Evolutionary conservation across 2,888 invertebrate species (phyloP).

Genomic region (Blastobasis lacticolella): DNA sequence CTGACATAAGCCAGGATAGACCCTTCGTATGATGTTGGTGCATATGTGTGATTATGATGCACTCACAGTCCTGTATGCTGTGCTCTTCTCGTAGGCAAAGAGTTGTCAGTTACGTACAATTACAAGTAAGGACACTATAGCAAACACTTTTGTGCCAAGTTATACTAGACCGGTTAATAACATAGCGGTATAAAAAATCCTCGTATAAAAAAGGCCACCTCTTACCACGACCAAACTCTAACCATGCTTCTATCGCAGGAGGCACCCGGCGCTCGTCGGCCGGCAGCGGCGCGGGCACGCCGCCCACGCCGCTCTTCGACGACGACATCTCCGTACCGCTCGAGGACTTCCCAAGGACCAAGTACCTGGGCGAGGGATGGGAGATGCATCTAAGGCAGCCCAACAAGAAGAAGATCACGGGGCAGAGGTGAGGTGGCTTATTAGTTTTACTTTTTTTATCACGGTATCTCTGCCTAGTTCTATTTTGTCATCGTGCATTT

Average conservation of each 20-base stretch:
- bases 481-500: not conserved
- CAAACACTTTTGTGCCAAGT: no score
- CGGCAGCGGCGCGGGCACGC: slow-evolving; percentile 77
- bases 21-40: no score
- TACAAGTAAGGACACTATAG: no score
- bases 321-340: slow-evolving; percentile 94
- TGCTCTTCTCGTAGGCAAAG: no score
- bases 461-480: not conserved
- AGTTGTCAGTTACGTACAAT: no score
- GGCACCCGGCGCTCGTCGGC: slow-evolving; percentile 25
- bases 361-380: slow-evolving; percentile 90
- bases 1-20: no score
- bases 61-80: no score
- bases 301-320: slow-evolving; percentile 94
- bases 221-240: no score
- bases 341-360: slow-evolving; percentile 90
- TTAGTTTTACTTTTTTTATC: not conserved
- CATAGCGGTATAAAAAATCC: no score
- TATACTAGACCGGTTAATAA: no score
- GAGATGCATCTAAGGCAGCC: slow-evolving; percentile 97
- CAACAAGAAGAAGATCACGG: slow-evolving; percentile 96
- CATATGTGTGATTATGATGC: no score
- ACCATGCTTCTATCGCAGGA: not conserved
- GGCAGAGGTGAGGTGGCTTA: slow-evolving; percentile 76
- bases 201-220: no score